Percentiles rank a stretch among this genome's conserved stretches.
Conservation (phyloP, 2,797 vertebrate genomes). For the Eutrigla gurnardus region DNA sequence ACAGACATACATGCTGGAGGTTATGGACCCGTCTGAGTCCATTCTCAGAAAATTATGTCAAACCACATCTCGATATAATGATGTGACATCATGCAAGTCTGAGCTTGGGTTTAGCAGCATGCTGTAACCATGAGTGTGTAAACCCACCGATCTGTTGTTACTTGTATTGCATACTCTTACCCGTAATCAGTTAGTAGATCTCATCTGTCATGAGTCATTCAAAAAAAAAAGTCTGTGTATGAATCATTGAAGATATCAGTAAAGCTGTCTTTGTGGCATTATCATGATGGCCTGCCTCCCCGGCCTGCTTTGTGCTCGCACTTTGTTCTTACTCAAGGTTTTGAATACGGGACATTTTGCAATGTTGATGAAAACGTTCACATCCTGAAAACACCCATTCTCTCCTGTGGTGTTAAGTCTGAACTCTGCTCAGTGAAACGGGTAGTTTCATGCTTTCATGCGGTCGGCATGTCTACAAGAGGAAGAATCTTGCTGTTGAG, state of each 20-base stretch:
- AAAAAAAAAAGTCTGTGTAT: background rate
- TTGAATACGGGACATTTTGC: constrained; percentile 19
- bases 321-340: constrained; percentile 12
- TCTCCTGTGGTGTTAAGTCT: constrained; percentile 11
- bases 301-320: constrained; percentile 31
- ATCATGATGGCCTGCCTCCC: constrained; percentile 28
- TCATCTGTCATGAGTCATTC: constrained; percentile 23
- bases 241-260: constrained; percentile 9
- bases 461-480: constrained; percentile 5
- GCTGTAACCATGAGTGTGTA: background rate
- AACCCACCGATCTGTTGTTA: background rate
- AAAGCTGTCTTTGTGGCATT: background rate
- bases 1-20: background rate
- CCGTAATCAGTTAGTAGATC: constrained; percentile 38
- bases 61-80: background rate
- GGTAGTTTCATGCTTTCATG: constrained; percentile 14
- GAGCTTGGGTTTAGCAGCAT: constrained; percentile 5
- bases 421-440: background rate
- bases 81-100: background rate
- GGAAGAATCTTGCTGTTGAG: background rate
- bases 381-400: constrained; percentile 35
- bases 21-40: background rate
- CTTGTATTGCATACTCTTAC: background rate
- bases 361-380: constrained; percentile 36
- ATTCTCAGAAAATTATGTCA: background rate